Percentiles rank a stretch among this genome's conserved stretches.
These are phyloP conservation scores for Epinotia demarniana DNA, from an alignment of 2,888 invertebrate genomes.

Conservation along the genomic window DNA sequence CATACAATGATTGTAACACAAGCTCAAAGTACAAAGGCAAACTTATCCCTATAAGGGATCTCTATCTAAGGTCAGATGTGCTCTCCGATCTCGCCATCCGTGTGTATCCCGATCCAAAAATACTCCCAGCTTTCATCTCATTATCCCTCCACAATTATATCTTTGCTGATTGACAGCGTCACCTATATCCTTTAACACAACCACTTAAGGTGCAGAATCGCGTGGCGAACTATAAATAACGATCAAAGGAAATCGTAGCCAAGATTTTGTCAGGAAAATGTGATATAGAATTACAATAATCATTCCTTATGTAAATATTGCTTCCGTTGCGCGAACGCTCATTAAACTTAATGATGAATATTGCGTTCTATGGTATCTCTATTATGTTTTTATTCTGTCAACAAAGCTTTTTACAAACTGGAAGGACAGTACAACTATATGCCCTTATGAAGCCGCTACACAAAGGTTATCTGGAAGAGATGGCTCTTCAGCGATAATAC, in stretches of 20 bases:
- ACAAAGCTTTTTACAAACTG: too few relatives aligned
- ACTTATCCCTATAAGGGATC: too few relatives aligned
- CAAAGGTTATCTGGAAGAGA: too few relatives aligned
- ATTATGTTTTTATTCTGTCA: too few relatives aligned
- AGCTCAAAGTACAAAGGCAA: not conserved
- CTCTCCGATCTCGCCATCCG: conserved; percentile 40
- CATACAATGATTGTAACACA: not conserved
- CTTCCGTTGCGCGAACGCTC: not conserved
- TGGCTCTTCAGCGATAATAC: too few relatives aligned
- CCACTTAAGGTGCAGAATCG: conserved; percentile 65
- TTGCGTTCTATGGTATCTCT: not conserved
- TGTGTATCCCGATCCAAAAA: conserved; percentile 66
- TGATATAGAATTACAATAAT: conserved; percentile 15
- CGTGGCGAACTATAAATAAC: conserved; percentile 49
- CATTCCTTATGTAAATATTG: conserved; percentile 9
- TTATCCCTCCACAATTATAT: conserved; percentile 77
- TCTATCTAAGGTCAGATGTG: not conserved
- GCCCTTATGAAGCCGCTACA: too few relatives aligned
- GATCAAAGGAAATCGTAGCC: conserved; percentile 16
- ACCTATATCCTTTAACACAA: conserved; percentile 66
- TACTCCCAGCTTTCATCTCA: conserved; percentile 80
- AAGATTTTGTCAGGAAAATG: not conserved
- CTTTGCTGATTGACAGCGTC: conserved; percentile 71
- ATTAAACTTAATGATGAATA: not conserved
- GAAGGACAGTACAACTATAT: too few relatives aligned